Conservation (phyloP, 92 coral and sea anemone genomes). For the Micromussa lordhowensis region DNA sequence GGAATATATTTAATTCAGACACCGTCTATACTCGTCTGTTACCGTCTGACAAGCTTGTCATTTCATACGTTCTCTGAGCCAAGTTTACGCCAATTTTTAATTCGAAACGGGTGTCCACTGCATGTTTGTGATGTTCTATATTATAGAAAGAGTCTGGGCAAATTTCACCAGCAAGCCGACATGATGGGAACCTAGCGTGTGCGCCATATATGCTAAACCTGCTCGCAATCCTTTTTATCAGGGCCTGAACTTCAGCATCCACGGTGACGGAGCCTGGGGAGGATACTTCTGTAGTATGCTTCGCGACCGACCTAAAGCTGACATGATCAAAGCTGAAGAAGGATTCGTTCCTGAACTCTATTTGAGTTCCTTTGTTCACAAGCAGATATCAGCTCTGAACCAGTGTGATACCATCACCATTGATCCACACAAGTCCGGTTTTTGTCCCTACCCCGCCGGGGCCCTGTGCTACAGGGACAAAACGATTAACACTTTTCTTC, state of each 20-base stretch:
- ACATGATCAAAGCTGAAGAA: background rate
- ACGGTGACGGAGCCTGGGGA: conserved; percentile 96
- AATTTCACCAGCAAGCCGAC: background rate
- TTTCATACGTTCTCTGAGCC: too few species aligned
- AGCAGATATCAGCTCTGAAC: conserved; percentile 66
- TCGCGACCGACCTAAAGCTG: conserved; percentile 63
- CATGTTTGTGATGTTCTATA: too few species aligned
- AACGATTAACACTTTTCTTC: conserved; percentile 80
- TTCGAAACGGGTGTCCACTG: too few species aligned
- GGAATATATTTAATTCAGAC: too few species aligned
- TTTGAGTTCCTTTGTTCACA: conserved; percentile 67
- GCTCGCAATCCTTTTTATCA: background rate
- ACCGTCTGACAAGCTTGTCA: too few species aligned
- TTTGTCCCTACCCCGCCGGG: conserved; percentile 91
- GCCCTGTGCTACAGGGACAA: conserved; percentile 88
- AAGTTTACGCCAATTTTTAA: too few species aligned
- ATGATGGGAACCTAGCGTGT: background rate
- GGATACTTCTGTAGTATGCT: conserved; percentile 94
- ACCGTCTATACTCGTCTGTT: too few species aligned
- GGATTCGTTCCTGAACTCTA: conserved; percentile 78
- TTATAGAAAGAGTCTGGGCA: background rate
- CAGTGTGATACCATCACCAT: conserved; percentile 88
- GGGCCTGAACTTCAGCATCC: conserved; percentile 74
- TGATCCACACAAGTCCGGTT: conserved; percentile 95
- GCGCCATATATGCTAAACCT: too few species aligned